Percentiles rank a stretch among this genome's conserved stretches.
These are phyloP conservation scores for Drosophila hydei DNA, from an alignment of 1,140 invertebrate species.

Conservation along the genomic window DNA sequence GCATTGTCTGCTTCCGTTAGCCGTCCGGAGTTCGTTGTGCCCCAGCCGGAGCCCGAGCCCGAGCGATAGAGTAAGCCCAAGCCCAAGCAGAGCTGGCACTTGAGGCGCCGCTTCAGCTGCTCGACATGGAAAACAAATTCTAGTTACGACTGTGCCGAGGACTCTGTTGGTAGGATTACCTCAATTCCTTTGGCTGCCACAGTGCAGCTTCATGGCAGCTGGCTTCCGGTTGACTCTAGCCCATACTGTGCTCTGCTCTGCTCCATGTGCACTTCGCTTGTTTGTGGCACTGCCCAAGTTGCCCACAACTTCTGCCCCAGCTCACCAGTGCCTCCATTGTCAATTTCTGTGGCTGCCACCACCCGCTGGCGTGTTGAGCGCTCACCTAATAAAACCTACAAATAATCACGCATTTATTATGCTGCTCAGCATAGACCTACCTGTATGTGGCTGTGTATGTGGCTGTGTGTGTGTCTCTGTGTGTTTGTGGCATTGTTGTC, in stretches of 20 bases:
- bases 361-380: conserved; percentile 50
- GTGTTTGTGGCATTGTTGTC: conserved; percentile 33
- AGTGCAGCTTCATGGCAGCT: conserved; percentile 24
- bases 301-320: background rate
- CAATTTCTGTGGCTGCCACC: conserved; percentile 28
- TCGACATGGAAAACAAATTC: conserved; percentile 55
- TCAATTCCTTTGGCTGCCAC: conserved; percentile 49
- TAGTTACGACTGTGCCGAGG: conserved; percentile 46
- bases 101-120: conserved; percentile 44
- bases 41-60: background rate
- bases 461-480: conserved; percentile 9
- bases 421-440: conserved; percentile 33
- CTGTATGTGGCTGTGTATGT: background rate
- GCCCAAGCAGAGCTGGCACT: conserved; percentile 37
- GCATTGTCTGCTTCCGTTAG: conserved; percentile 45
- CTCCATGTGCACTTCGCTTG: conserved; percentile 13
- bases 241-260: background rate
- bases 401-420: conserved; percentile 76
- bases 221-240: conserved; percentile 29
- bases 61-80: background rate
- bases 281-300: conserved; percentile 33
- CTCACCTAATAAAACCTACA: conserved; percentile 73
- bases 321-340: background rate
- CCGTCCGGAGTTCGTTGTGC: conserved; percentile 13
- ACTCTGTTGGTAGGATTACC: conserved; percentile 63